phyloP scores from a whole-genome alignment of 2,888 invertebrate species.

The Carcina quercana region DNA sequence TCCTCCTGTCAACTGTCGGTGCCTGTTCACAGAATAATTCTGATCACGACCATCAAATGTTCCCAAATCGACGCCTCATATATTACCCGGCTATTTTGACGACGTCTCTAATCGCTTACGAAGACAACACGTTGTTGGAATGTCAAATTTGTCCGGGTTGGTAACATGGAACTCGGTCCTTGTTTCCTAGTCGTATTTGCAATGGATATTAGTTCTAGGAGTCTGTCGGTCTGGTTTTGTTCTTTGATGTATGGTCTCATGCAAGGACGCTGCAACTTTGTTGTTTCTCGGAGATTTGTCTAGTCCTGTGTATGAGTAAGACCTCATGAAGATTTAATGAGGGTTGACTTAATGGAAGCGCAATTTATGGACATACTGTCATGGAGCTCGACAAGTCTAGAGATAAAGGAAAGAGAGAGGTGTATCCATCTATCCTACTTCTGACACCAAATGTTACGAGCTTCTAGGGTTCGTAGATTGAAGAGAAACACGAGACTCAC shows the following conservation, averaged over 20 bases:
- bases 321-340: too few relatives aligned
- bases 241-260: slow-evolving; percentile 18
- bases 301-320: too few relatives aligned
- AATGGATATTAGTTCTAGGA: slow-evolving; percentile 58
- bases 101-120: slow-evolving; percentile 46
- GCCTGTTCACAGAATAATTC: slow-evolving; percentile 34
- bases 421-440: too few relatives aligned
- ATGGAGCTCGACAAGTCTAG: too few relatives aligned
- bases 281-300: not conserved
- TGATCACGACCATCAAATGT: slow-evolving; percentile 41
- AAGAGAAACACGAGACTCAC: too few relatives aligned
- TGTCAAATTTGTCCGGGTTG: slow-evolving; percentile 29
- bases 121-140: slow-evolving; percentile 33
- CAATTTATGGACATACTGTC: too few relatives aligned
- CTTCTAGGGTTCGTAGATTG: too few relatives aligned
- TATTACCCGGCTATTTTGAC: slow-evolving; percentile 43
- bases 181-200: slow-evolving; percentile 37
- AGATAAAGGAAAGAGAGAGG: too few relatives aligned
- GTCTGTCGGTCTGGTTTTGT: slow-evolving; percentile 35
- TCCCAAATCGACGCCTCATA: slow-evolving; percentile 59
- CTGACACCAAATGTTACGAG: too few relatives aligned
- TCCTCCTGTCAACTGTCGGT: too few relatives aligned
- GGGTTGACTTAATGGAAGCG: too few relatives aligned
- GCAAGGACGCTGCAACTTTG: not conserved
- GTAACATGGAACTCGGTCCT: too few relatives aligned